Base-by-base conservation (phyloP, 2,113 vertebrate genomes). In the Recurvirostra avosetta region DNA sequence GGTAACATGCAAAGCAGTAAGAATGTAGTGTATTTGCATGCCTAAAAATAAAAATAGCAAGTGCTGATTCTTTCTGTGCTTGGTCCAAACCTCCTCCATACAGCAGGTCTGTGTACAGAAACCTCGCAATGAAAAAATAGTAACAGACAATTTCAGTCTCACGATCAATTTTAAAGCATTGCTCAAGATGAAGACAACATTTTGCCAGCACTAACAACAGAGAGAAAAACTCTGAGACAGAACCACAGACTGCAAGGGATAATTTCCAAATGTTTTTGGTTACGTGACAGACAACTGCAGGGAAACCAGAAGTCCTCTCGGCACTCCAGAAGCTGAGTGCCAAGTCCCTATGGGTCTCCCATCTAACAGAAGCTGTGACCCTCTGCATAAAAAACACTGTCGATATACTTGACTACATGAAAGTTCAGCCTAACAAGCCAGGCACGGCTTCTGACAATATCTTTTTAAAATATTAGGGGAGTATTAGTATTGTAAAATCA, bases 1-100 rank as follows among this genome's bases (percentile, higher is more conserved):
- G 8, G 11, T 9, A 58, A 70, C 0, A 0, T 1, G 5, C 29
- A 36, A 62, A 86, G 7, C 63, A 77, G 14, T 26, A 22, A 81
- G 55, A 66, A 62, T 4, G 6, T 0, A 11, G 43, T 7, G 4
- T 38, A 67, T 49, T 52, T 52, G 19, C 38, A 82, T n/a, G 52
- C 40, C 61, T 74, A 73, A 45, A 63, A 65, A 63, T 22, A 52
- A 34, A 56, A 67, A 12, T 0, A 62, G 4, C 21, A 76, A 49
- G 45, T 9, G 27, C 20, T 70, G 41, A n/a, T 56, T 74, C 26
- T 27, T 62, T 11, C 58, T 58, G 36, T 52, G 52, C 32, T 49
- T 56, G 41, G 66, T 49, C 21, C 78, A 56, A 75, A 72, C 4
- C 18, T 55, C 36, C 22, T 47, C 58, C 1, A 0, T 1, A 12